Evolutionary conservation across 2,797 vertebrate genomes (phyloP).

Genomic region (Epinephelus coioides): DNA sequence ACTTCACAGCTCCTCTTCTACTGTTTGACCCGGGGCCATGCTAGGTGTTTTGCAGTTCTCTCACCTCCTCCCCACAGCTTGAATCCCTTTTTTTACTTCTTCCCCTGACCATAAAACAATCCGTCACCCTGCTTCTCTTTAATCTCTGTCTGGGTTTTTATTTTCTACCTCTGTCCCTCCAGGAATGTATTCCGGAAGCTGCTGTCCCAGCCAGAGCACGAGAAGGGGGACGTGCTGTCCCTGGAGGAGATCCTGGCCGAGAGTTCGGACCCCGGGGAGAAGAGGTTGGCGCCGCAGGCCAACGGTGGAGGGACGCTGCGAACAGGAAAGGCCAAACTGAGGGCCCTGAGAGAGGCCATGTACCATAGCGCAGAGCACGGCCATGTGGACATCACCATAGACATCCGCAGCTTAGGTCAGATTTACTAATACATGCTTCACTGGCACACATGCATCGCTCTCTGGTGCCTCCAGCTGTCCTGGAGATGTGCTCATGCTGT

Average conservation of each 20-base stretch:
- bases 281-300: constrained; percentile 75
- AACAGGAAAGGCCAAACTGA: constrained; percentile 89
- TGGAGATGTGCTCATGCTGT: constrained; percentile 79
- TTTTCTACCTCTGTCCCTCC: not conserved
- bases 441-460: constrained; percentile 68
- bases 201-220: constrained; percentile 86
- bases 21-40: constrained; percentile 3
- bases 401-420: constrained; percentile 91
- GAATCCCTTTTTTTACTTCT: not conserved
- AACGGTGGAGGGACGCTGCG: constrained; percentile 83
- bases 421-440: constrained; percentile 79
- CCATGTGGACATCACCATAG: constrained; percentile 91
- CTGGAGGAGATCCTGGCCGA: constrained; percentile 90
- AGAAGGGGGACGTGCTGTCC: constrained; percentile 86
- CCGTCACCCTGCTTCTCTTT: not conserved
- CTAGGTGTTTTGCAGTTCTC: not conserved
- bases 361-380: constrained; percentile 91
- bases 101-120: not conserved
- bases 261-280: constrained; percentile 81
- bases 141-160: constrained; percentile 9
- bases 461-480: constrained; percentile 75
- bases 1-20: constrained; percentile 16
- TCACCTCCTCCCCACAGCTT: not conserved
- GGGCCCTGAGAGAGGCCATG: constrained; percentile 90
- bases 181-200: constrained; percentile 90